Base-by-base conservation (phyloP, 2,888 invertebrate genomes). In the Resseliella maxima region DNA sequence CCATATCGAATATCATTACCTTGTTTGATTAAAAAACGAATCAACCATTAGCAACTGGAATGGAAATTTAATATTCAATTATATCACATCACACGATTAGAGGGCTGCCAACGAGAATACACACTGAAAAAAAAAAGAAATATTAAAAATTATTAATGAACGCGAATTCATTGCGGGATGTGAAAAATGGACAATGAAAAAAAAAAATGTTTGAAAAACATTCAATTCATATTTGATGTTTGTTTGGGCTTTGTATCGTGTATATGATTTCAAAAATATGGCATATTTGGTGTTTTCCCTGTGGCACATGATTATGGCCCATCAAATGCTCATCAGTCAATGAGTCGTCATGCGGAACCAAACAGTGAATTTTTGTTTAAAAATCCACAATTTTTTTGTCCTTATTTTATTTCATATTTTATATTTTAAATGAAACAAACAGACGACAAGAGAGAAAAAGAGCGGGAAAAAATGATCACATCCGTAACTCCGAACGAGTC, bases 51-150 rank as follows among this genome's bases (percentile, higher is more conserved):
- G 24, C 38, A 83, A 38, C n/a, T 38, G 41, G 21, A 83, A 83
- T 38, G 38, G 83, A 83, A 83, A 83, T 83, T 83, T 38, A 24
- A 83, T 83, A 83, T 83, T 83, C 24, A 83, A 83, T 83, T 83
- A 83, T 38, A 83, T 72, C 72, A 72, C 72, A 72, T 72, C 31
- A 72, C n/a, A 31, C 72, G 27, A 72, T 31, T 72, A 27, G 72
- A 31, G 72, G 72, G 72, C 59, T 59, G 21, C 15, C 15, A 3
- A 6, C 2, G 21, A 21, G 18, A 18, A 21, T 18, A 18, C 2
- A 6, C 2, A 15, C 5, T 24, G 10, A 72, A 15, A 27, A 15
- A 15, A 18, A 31, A 35, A 72, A 35, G 31, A 59, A 59, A 59
- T 2, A 59, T 12, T 72, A 12, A 31, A 72, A 72, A 12, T 72